phyloP scores from a whole-genome alignment of 30 jellyfish, hydroid and myxozoan genomes.

The Clytia hemisphaerica region DNA sequence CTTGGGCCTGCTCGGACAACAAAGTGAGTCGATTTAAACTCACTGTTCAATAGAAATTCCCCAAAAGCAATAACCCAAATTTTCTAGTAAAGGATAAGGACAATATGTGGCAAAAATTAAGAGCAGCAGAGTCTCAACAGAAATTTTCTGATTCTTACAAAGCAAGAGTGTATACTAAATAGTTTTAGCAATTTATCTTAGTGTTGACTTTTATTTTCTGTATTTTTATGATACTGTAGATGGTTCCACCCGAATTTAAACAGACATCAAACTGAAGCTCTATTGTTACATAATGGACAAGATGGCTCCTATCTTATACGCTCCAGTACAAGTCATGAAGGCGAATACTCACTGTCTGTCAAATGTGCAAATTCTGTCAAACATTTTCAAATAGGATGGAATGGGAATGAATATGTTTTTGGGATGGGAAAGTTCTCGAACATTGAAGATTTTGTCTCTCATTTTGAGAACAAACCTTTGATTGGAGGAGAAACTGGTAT shows the following conservation, averaged over 20 bases:
- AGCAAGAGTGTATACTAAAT: too few species aligned
- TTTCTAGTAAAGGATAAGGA: too few species aligned
- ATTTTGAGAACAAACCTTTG: constrained; percentile 74
- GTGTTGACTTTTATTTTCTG: too few species aligned
- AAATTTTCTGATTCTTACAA: too few species aligned
- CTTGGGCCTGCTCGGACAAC: too few species aligned
- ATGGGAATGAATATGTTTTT: constrained; percentile 76
- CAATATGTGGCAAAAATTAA: too few species aligned
- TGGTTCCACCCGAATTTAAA: constrained; percentile 96
- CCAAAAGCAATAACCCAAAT: too few species aligned
- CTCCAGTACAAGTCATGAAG: constrained; percentile 69
- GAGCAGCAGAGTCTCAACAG: too few species aligned
- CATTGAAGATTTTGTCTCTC: constrained; percentile 70
- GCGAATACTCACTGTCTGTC: constrained; percentile 82
- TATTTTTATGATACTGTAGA: too few species aligned
- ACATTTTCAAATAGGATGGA: constrained; percentile 92
- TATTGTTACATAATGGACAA: constrained; percentile 82
- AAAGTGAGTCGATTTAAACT: too few species aligned
- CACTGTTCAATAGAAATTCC: too few species aligned
- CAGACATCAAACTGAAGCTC: constrained; percentile 98
- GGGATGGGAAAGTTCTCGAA: constrained; percentile 92
- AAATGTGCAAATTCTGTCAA: constrained; percentile 88
- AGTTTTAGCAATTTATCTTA: too few species aligned
- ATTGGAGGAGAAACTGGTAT: constrained; percentile 93
- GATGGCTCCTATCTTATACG: constrained; percentile 92